phyloP scores from a whole-genome alignment of 2,797 vertebrate species.

The Champsocephalus esox region DNA sequence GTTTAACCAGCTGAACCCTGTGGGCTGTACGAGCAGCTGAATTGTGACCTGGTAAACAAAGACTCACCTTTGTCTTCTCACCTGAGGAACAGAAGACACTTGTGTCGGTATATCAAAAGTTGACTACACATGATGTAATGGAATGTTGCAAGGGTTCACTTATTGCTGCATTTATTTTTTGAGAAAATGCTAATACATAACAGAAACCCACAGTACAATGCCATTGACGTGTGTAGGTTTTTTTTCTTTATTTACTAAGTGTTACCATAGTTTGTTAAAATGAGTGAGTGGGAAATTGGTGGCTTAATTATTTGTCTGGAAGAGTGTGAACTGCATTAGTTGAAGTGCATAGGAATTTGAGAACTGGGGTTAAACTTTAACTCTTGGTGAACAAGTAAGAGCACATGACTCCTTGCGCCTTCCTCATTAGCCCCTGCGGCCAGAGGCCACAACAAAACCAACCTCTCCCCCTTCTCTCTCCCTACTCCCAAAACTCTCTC shows the following conservation, averaged over 20 bases:
- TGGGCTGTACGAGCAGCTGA: slow-evolving; percentile 4
- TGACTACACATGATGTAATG: not conserved
- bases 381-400: slow-evolving; percentile 51
- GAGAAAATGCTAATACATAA: not conserved
- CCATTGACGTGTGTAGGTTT: not conserved
- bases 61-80: slow-evolving; percentile 7
- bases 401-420: slow-evolving; percentile 73
- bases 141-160: not conserved
- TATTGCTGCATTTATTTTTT: not conserved
- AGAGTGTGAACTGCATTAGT: slow-evolving; percentile 41
- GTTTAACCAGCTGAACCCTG: slow-evolving; percentile 21
- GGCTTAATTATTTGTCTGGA: slow-evolving; percentile 2
- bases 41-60: slow-evolving; percentile 5
- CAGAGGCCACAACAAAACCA: slow-evolving; percentile 49
- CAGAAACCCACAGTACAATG: not conserved
- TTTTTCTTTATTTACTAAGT: not conserved
- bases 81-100: slow-evolving; percentile 12
- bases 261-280: not conserved
- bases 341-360: slow-evolving; percentile 78
- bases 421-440: slow-evolving; percentile 76
- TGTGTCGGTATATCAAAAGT: not conserved
- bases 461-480: slow-evolving; percentile 13
- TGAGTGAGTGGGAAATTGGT: not conserved
- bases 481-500: slow-evolving; percentile 45
- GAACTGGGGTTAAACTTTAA: slow-evolving; percentile 81